Percentiles rank a stretch among this genome's conserved stretches.
Evolutionary conservation across 2,797 vertebrate species (phyloP).

Genomic region (Orestias chungarensis): DNA sequence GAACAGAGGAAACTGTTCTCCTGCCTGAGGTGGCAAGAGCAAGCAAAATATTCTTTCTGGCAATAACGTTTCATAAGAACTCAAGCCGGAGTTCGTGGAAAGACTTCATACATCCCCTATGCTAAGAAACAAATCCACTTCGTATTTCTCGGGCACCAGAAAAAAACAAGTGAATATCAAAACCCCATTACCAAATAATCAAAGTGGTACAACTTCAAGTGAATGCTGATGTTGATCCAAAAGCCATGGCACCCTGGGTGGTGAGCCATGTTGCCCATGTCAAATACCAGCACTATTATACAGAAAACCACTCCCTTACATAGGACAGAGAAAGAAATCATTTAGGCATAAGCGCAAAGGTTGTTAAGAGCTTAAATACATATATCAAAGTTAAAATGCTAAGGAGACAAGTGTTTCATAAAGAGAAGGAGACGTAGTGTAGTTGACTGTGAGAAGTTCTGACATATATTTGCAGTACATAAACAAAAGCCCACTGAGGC

Average conservation of each 20-base stretch:
- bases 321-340: neutral
- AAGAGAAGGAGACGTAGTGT: neutral
- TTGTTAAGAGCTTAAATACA: neutral
- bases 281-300: neutral
- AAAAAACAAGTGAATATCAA: neutral
- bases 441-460: slow-evolving; percentile 31
- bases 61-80: too few relatives aligned
- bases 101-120: too few relatives aligned
- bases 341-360: neutral
- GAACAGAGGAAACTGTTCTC: too few relatives aligned
- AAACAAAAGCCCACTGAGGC: slow-evolving; percentile 41
- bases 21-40: too few relatives aligned
- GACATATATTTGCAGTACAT: slow-evolving; percentile 49
- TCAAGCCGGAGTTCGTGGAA: too few relatives aligned
- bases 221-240: too few relatives aligned
- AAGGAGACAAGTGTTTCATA: neutral
- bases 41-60: too few relatives aligned
- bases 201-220: too few relatives aligned
- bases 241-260: neutral
- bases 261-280: neutral
- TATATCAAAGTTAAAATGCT: neutral
- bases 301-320: neutral
- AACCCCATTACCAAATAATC: neutral
- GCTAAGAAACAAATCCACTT: too few relatives aligned
- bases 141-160: too few relatives aligned